Evolutionary conservation across 2,888 invertebrate genomes (phyloP).

Genomic region (Bhutanitis thaidina): DNA sequence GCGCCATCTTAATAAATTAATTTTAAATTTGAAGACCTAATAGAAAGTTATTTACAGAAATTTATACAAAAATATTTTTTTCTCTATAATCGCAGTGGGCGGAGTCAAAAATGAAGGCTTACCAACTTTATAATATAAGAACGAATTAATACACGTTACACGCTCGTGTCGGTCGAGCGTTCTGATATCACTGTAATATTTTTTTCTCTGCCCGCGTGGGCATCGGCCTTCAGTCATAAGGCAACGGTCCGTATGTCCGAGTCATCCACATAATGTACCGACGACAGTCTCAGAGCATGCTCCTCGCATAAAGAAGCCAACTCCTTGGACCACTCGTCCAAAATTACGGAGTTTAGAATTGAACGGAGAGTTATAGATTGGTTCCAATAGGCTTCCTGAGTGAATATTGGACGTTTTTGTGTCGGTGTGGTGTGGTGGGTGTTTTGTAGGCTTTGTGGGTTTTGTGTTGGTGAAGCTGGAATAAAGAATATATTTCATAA

Average conservation of each 20-base stretch:
- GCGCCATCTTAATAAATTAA: too few relatives aligned
- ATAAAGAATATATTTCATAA: slow-evolving; percentile 21
- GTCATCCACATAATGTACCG: slow-evolving; percentile 56
- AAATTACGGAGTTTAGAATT: slow-evolving; percentile 85
- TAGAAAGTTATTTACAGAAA: background rate
- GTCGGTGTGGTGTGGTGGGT: slow-evolving; percentile 36
- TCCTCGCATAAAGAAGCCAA: slow-evolving; percentile 96
- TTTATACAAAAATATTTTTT: background rate
- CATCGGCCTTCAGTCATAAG: slow-evolving; percentile 66
- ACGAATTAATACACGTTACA: slow-evolving; percentile 22
- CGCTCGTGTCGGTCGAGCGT: slow-evolving; percentile 23
- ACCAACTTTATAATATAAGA: background rate
- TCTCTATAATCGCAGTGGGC: slow-evolving; percentile 2
- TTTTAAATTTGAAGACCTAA: background rate
- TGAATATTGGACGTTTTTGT: slow-evolving; percentile 53
- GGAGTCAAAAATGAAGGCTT: slow-evolving; percentile 4
- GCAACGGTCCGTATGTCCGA: slow-evolving; percentile 56
- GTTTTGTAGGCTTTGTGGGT: slow-evolving; percentile 37
- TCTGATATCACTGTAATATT: slow-evolving; percentile 7
- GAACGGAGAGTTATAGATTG: slow-evolving; percentile 64
- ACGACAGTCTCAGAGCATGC: slow-evolving; percentile 83
- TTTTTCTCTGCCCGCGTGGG: slow-evolving; percentile 37
- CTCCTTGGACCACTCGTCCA: slow-evolving; percentile 98
- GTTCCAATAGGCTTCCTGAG: slow-evolving; percentile 69
- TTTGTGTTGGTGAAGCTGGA: slow-evolving; percentile 39